Evolutionary conservation across 1,140 invertebrate genomes (phyloP).

Genomic region (Listronotus bonariensis): DNA sequence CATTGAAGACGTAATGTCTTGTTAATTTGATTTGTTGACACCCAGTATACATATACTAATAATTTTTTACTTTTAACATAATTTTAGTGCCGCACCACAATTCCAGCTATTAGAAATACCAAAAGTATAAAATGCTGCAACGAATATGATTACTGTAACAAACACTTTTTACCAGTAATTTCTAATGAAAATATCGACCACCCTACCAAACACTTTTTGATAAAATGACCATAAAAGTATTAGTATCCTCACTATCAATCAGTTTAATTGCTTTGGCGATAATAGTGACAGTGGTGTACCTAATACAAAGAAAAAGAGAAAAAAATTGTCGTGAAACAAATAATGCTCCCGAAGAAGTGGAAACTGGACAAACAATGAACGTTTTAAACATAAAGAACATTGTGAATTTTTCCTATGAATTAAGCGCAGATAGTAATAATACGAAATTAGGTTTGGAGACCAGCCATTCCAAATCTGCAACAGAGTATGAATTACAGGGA

Average conservation of each 20-base stretch:
- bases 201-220: constrained; percentile 56
- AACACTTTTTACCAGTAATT: constrained; percentile 70
- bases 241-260: constrained; percentile 66
- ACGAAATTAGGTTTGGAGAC: constrained; percentile 63
- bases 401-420: constrained; percentile 58
- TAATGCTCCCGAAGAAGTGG: background rate
- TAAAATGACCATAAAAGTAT: constrained; percentile 62
- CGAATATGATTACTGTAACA: constrained; percentile 78
- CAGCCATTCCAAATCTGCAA: constrained; percentile 78
- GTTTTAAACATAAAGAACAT: background rate
- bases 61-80: too few relatives aligned
- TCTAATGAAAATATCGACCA: constrained; percentile 58
- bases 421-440: constrained; percentile 52
- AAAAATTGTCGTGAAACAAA: background rate
- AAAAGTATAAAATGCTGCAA: constrained; percentile 87
- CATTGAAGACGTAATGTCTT: too few relatives aligned
- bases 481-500: constrained; percentile 76
- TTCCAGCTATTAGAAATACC: constrained; percentile 74
- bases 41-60: too few relatives aligned
- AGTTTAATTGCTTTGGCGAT: constrained; percentile 65
- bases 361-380: background rate
- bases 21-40: too few relatives aligned
- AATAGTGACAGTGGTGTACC: constrained; percentile 58
- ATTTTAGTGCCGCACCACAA: constrained; percentile 83
- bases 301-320: constrained; percentile 14